A percentile compares a stretch with the other conserved stretches of the same genome.
Evolutionary conservation across 2,888 invertebrate genomes (phyloP).

Genomic region (Plebejus argus): DNA sequence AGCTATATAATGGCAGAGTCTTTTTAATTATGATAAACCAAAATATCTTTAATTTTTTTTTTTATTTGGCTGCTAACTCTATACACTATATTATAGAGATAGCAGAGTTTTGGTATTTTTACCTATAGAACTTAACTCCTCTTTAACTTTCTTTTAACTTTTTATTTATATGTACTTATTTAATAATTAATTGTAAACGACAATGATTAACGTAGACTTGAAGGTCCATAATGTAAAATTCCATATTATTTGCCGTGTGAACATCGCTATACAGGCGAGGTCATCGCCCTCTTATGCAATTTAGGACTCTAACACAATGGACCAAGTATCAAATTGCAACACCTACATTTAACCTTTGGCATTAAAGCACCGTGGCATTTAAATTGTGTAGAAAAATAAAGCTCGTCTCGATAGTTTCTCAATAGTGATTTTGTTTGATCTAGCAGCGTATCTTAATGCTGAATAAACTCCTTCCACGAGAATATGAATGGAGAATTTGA

Average conservation of each 20-base stretch:
- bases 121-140: neutral
- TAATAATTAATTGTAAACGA: neutral
- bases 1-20: no score
- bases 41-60: no score
- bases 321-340: neutral
- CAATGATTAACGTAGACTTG: neutral
- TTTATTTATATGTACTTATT: neutral
- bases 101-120: neutral
- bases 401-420: conserved; percentile 23
- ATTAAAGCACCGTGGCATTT: conserved; percentile 28
- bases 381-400: conserved; percentile 30
- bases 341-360: conserved; percentile 14
- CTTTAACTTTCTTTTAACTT: neutral
- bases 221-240: conserved; percentile 6
- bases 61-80: no score
- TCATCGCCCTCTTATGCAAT: neutral
- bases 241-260: conserved; percentile 17
- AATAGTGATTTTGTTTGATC: conserved; percentile 23
- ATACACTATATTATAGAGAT: no score
- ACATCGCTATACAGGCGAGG: conserved; percentile 14
- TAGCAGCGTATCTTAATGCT: conserved; percentile 12
- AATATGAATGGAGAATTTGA: neutral
- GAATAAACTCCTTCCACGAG: neutral
- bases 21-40: no score
- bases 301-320: neutral